These are phyloP conservation scores for Mus spretus DNA, from an alignment of 2,797 vertebrate genomes.

Conservation along the genomic window DNA sequence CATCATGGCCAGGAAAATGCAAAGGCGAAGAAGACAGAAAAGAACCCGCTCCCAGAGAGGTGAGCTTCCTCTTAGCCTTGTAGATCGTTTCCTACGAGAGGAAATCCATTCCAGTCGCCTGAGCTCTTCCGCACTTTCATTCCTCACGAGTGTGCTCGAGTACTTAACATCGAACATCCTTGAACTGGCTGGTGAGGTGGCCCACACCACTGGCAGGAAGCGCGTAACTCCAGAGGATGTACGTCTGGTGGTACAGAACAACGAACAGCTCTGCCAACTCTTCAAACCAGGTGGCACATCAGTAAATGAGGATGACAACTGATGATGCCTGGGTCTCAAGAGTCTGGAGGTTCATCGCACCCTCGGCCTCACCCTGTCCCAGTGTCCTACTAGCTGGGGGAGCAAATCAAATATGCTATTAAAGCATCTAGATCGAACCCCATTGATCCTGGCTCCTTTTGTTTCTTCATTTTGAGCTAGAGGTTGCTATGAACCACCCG, in stretches of 20 bases:
- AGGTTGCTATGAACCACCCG: background rate
- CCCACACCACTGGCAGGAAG: conserved; percentile 83
- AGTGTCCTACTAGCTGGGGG: too few relatives aligned
- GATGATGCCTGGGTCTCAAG: background rate
- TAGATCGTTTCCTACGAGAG: conserved; percentile 87
- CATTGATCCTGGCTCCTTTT: background rate
- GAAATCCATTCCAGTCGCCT: conserved; percentile 75
- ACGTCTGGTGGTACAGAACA: background rate
- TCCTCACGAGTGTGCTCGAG: conserved; percentile 76
- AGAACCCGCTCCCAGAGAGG: background rate
- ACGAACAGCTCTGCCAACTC: conserved; percentile 83
- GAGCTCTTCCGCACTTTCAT: background rate
- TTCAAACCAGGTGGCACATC: conserved; percentile 82
- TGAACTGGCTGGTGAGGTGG: conserved; percentile 89
- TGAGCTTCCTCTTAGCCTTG: conserved; percentile 84
- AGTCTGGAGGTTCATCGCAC: background rate
- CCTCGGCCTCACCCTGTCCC: background rate
- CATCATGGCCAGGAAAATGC: background rate
- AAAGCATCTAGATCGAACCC: background rate
- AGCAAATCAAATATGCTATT: background rate
- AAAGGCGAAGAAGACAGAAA: background rate
- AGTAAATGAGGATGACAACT: conserved; percentile 74
- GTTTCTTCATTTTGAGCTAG: background rate
- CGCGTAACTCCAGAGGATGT: conserved; percentile 79
- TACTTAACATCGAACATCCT: conserved; percentile 90